Percentiles rank a stretch among this genome's conserved stretches.
Evolutionary conservation across 2,888 invertebrate genomes (phyloP).

Genomic region (Mechanitis mazaeus): DNA sequence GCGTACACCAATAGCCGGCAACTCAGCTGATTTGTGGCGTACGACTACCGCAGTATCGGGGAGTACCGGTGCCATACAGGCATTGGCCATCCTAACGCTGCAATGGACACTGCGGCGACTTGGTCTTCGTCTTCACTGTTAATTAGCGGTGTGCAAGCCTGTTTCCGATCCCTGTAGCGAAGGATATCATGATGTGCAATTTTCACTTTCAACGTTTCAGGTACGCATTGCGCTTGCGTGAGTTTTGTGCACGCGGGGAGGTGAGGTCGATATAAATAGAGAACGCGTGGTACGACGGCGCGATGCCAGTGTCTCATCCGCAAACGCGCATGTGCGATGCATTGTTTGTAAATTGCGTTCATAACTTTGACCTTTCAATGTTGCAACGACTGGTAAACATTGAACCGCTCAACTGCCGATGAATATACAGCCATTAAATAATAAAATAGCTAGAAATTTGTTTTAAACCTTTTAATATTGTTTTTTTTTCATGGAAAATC

Average conservation of each 20-base stretch:
- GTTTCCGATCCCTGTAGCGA: conserved; percentile 41
- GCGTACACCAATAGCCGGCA: conserved; percentile 46
- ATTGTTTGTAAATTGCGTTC: conserved; percentile 59
- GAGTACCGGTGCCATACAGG: conserved; percentile 42
- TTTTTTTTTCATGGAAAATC: too few relatives aligned
- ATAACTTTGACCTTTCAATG: conserved; percentile 36
- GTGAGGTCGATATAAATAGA: conserved; percentile 67
- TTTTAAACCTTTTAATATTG: too few relatives aligned
- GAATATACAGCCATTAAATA: too few relatives aligned
- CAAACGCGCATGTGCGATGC: conserved; percentile 49
- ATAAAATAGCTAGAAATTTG: too few relatives aligned
- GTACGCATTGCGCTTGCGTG: conserved; percentile 61
- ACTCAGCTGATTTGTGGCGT: conserved; percentile 58
- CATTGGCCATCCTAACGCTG: conserved; percentile 60
- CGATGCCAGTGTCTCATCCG: conserved; percentile 28
- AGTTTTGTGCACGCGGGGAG: conserved; percentile 41
- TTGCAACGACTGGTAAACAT: conserved; percentile 21
- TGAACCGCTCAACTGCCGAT: background rate
- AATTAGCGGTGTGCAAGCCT: conserved; percentile 38
- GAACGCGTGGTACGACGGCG: conserved; percentile 40
- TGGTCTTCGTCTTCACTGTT: conserved; percentile 28
- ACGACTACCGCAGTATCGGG: conserved; percentile 54
- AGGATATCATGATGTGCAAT: conserved; percentile 63
- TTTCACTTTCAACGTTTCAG: conserved; percentile 65
- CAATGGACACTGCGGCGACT: conserved; percentile 38